These are phyloP conservation scores for Sternotherus odoratus DNA, from an alignment of 2,797 vertebrate species.

Conservation along the genomic window DNA sequence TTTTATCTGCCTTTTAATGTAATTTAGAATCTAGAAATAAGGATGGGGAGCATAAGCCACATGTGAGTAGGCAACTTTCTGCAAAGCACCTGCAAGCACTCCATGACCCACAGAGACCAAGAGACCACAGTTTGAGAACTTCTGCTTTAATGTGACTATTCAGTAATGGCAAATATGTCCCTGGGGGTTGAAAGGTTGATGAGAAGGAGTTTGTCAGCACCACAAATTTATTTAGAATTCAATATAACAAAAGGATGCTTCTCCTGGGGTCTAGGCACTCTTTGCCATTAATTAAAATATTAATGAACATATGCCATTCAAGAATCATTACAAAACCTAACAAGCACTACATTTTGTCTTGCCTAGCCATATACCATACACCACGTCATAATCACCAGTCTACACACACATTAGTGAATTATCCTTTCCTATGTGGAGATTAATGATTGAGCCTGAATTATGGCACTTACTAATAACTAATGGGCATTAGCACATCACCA, in stretches of 20 bases:
- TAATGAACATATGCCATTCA: background rate
- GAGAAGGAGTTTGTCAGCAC: background rate
- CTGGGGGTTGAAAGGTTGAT: accelerated
- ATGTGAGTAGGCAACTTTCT: background rate
- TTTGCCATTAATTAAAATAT: background rate
- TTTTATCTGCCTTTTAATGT: background rate
- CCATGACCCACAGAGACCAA: background rate
- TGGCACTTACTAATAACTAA: background rate
- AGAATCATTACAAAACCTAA: background rate
- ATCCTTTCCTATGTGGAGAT: background rate
- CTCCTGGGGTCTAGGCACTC: background rate
- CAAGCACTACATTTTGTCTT: background rate
- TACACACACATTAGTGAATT: background rate
- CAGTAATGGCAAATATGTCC: accelerated
- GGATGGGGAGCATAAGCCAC: background rate
- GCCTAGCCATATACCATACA: background rate
- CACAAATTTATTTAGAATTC: background rate
- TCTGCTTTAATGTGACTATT: background rate
- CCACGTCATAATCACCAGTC: background rate
- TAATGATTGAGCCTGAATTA: background rate
- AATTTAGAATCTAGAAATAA: background rate
- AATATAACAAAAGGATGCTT: background rate
- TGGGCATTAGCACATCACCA: background rate
- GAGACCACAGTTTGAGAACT: background rate
- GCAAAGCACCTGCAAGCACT: background rate